These are phyloP conservation scores for Tylochromis polylepis DNA, from an alignment of 2,113 vertebrate genomes.

Conservation along the genomic window DNA sequence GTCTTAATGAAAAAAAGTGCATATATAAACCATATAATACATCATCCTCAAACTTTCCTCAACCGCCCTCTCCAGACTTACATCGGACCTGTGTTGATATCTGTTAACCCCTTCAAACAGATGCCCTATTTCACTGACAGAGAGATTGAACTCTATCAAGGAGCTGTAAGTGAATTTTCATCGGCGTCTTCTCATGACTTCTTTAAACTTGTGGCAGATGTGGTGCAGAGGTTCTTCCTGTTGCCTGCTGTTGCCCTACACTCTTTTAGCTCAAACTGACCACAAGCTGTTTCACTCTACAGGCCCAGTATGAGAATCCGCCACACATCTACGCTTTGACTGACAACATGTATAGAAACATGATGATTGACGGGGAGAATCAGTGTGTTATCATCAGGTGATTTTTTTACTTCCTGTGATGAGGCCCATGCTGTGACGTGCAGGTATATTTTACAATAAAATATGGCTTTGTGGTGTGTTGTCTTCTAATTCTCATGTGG, in stretches of 20 bases:
- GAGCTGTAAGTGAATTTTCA: conserved; percentile 81
- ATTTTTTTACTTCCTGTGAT: background rate
- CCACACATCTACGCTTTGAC: conserved; percentile 94
- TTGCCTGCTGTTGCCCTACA: background rate
- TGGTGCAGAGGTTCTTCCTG: background rate
- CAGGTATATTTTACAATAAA: background rate
- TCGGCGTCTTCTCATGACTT: rapidly evolving
- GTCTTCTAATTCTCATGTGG: background rate
- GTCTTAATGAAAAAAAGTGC: background rate
- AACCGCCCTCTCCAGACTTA: conserved; percentile 80
- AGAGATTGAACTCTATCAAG: conserved; percentile 94
- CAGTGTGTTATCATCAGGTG: conserved; percentile 93
- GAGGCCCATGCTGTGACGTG: rapidly evolving
- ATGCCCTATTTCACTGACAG: conserved; percentile 97
- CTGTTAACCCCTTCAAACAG: conserved; percentile 96
- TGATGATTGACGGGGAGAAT: conserved; percentile 95
- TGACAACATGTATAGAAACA: conserved; percentile 97
- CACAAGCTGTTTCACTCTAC: background rate
- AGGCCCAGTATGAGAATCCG: conserved; percentile 98
- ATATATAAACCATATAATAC: background rate
- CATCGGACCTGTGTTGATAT: conserved; percentile 92
- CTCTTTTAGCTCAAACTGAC: background rate
- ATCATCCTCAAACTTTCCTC: conserved; percentile 24
- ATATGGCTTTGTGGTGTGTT: background rate
- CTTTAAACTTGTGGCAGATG: background rate